Conservation (phyloP, 92 coral and sea anemone genomes). For the Diadumene lineata region DNA sequence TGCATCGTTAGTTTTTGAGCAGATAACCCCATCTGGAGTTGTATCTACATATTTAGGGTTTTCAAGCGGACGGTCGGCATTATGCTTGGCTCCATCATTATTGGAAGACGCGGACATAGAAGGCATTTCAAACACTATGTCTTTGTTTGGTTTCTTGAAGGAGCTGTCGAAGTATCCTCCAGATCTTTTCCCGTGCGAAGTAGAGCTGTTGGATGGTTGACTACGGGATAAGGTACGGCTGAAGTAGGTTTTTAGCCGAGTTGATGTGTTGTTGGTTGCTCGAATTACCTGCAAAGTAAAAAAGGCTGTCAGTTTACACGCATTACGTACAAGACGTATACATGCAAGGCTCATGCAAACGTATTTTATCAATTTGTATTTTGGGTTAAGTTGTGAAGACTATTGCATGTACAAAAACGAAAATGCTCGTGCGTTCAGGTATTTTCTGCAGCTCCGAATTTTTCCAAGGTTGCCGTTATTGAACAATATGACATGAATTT, state of each 20-base stretch:
- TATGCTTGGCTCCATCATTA: background rate
- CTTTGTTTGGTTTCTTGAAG: background rate
- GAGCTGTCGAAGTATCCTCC: background rate
- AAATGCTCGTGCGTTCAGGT: too few relatives aligned
- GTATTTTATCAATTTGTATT: too few relatives aligned
- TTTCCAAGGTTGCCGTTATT: too few relatives aligned
- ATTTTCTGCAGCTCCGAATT: too few relatives aligned
- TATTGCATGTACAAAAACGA: too few relatives aligned
- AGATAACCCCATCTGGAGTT: background rate
- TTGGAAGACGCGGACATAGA: background rate
- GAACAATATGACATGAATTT: too few relatives aligned
- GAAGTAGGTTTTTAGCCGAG: conserved; percentile 24
- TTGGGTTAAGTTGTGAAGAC: too few relatives aligned
- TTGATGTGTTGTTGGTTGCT: conserved; percentile 27
- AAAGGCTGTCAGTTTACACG: too few relatives aligned
- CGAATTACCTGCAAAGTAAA: conserved; percentile 10
- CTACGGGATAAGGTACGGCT: conserved; percentile 26
- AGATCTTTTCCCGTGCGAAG: background rate
- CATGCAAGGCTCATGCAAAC: too few relatives aligned
- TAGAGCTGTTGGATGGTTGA: conserved; percentile 13
- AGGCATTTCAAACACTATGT: conserved; percentile 10
- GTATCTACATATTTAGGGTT: background rate
- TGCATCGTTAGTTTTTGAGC: background rate
- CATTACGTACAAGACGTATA: too few relatives aligned
- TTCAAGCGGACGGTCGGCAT: background rate